Evolutionary conservation across 2,888 invertebrate genomes (phyloP).

Genomic region (Cremastobaeus sp.): DNA sequence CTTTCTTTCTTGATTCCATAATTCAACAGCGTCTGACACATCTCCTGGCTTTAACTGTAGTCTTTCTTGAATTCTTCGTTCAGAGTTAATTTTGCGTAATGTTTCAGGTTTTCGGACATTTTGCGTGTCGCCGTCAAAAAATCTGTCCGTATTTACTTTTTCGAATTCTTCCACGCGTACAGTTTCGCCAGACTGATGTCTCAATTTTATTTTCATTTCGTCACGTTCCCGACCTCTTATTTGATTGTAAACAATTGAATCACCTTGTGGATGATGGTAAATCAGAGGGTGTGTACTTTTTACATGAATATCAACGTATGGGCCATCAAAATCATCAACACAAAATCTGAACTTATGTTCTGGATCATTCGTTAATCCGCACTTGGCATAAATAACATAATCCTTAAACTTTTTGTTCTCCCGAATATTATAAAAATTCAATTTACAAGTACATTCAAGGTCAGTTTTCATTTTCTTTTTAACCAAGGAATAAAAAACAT

Average conservation of each 20-base stretch:
- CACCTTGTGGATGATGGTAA: neutral
- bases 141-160: slow-evolving; percentile 10
- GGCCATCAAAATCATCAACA: neutral
- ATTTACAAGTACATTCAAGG: slow-evolving; percentile 18
- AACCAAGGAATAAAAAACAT: too few species aligned
- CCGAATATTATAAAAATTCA: neutral
- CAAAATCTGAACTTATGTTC: slow-evolving; percentile 8
- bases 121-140: slow-evolving; percentile 27
- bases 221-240: slow-evolving; percentile 13
- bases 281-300: neutral
- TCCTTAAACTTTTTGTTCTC: neutral
- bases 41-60: slow-evolving; percentile 38
- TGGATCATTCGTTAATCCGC: neutral
- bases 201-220: slow-evolving; percentile 1
- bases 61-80: slow-evolving; percentile 11
- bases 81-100: slow-evolving; percentile 29
- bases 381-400: slow-evolving; percentile 9
- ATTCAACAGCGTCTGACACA: slow-evolving; percentile 41
- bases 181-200: neutral
- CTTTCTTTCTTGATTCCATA: slow-evolving; percentile 18
- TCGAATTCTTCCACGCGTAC: neutral
- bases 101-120: neutral
- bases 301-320: neutral
- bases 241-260: neutral
- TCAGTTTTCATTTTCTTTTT: too few species aligned